phyloP scores from a whole-genome alignment of 2,888 invertebrate genomes.

The Drosophila kanekoi region DNA sequence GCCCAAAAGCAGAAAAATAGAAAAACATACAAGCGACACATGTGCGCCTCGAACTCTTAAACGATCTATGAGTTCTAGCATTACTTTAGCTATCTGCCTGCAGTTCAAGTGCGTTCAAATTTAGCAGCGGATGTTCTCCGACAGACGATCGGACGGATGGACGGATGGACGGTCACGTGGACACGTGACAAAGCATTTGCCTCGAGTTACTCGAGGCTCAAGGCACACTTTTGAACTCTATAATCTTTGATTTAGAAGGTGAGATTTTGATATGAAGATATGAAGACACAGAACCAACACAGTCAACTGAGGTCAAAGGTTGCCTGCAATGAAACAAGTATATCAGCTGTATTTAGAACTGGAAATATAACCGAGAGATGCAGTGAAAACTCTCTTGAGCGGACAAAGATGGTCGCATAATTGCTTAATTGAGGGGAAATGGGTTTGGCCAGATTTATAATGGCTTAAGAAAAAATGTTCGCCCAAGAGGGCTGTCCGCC shows the following conservation, averaged over 20 bases:
- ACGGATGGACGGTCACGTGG: no score
- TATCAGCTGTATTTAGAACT: no score
- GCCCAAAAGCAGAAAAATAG: constrained; percentile 29
- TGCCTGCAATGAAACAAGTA: background rate
- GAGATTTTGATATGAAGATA: constrained; percentile 5
- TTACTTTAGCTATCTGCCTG: constrained; percentile 2
- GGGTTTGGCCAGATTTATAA: no score
- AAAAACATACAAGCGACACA: constrained; percentile 19
- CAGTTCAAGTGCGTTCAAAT: constrained; percentile 50
- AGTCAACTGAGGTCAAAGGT: background rate
- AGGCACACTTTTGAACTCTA: background rate
- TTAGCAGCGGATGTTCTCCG: constrained; percentile 39
- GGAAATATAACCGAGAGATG: no score
- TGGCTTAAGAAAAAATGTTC: no score
- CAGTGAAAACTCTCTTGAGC: no score
- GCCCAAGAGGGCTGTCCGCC: no score
- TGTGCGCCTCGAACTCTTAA: constrained; percentile 23
- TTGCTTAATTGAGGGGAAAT: no score
- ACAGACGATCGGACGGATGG: background rate
- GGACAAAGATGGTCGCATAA: no score
- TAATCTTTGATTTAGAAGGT: constrained; percentile 1
- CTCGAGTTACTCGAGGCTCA: background rate
- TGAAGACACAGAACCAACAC: background rate
- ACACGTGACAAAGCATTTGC: constrained; percentile 28
- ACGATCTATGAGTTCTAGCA: constrained; percentile 10